Evolutionary conservation across 2,888 invertebrate species (phyloP).

Genomic region (Hirtodrosophila cameraria): DNA sequence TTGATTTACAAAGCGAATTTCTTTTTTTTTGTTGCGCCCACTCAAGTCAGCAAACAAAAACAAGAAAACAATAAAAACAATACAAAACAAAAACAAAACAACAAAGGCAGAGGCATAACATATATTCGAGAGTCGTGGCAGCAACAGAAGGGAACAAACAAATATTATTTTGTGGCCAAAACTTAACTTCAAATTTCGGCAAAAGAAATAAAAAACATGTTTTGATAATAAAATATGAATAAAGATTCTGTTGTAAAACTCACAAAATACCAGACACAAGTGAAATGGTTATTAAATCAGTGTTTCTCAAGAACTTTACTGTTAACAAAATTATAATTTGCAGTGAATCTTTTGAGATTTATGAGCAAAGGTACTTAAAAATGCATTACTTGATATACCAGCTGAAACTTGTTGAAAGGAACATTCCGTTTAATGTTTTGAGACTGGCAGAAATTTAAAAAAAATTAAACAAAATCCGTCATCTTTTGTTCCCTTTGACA

Average conservation of each 20-base stretch:
- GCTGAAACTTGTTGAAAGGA: not conserved
- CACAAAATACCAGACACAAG: not conserved
- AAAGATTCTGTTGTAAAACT: constrained; percentile 2
- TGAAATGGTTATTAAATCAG: not conserved
- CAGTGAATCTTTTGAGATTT: not conserved
- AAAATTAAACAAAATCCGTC: not conserved
- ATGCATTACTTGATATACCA: constrained; percentile 4
- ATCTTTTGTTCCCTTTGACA: not conserved
- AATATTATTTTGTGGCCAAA: not conserved
- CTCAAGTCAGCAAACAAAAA: constrained; percentile 18
- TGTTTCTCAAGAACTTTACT: not conserved
- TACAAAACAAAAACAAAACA: constrained; percentile 26
- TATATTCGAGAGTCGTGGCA: constrained; percentile 11
- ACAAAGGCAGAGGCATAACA: constrained; percentile 29
- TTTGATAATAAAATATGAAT: constrained; percentile 32
- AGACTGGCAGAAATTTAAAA: not conserved
- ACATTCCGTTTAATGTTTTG: not conserved
- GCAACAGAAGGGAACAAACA: not conserved
- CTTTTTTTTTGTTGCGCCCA: constrained; percentile 8
- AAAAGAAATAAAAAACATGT: constrained; percentile 7
- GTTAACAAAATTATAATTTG: not conserved
- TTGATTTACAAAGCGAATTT: constrained; percentile 68
- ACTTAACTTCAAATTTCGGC: not conserved
- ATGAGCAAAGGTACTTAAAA: constrained; percentile 2
- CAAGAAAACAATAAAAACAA: constrained; percentile 12